phyloP scores from a whole-genome alignment of 2,113 vertebrate genomes.

The Festucalex cinctus region DNA sequence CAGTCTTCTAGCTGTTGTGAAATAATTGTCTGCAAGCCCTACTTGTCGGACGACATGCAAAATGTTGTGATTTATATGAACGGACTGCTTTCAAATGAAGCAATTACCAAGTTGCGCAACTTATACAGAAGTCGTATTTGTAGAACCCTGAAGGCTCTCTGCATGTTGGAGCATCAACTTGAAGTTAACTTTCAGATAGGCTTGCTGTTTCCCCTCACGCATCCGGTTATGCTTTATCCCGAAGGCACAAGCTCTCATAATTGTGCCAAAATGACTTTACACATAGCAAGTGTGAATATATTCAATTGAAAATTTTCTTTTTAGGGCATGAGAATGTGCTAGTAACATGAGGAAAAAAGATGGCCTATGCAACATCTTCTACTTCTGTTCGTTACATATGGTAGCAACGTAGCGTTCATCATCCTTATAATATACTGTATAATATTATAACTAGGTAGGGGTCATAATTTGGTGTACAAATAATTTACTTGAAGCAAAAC shows the following conservation, averaged over 20 bases:
- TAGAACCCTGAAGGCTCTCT: conserved; percentile 2
- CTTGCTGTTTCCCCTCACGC: conserved; percentile 17
- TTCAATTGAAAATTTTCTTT: conserved; percentile 1
- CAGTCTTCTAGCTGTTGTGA: not conserved
- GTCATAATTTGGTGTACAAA: too few species aligned
- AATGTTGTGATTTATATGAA: not conserved
- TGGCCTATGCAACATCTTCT: not conserved
- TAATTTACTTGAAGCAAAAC: too few species aligned
- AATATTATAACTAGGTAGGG: too few species aligned
- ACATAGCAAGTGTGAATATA: conserved; percentile 4
- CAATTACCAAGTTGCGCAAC: not conserved
- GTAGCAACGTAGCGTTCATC: not conserved
- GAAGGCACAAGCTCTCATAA: conserved; percentile 18
- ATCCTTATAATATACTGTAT: too few species aligned
- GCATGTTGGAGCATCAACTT: conserved; percentile 27
- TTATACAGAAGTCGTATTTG: not conserved
- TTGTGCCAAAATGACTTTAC: conserved; percentile 28
- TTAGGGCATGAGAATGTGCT: not conserved
- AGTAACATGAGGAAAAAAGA: conserved; percentile 7
- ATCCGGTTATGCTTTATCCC: conserved; percentile 14
- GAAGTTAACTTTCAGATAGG: conserved; percentile 1
- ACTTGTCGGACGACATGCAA: too few species aligned
- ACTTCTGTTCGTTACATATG: not conserved
- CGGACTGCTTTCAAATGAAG: not conserved
- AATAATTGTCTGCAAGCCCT: not conserved